Evolutionary conservation across 2,888 invertebrate genomes (phyloP).

Genomic region (Quadriops clusia): DNA sequence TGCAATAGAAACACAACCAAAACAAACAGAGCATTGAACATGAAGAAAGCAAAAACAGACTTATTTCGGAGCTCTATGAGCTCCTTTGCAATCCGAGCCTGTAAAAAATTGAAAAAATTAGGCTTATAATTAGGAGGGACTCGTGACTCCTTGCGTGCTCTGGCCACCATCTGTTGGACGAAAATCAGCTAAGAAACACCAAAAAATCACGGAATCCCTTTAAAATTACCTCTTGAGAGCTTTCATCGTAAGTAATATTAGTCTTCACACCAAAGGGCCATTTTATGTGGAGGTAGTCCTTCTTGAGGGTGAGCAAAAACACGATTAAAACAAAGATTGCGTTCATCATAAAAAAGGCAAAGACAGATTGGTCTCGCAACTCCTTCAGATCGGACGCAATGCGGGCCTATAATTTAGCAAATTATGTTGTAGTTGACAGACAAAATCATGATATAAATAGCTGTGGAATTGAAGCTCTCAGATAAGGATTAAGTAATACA

Average conservation of each 20-base stretch:
- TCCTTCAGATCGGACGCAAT: constrained; percentile 86
- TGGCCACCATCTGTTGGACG: neutral
- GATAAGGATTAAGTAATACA: neutral
- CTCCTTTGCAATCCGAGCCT: constrained; percentile 82
- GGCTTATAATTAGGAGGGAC: constrained; percentile 46
- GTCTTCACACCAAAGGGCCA: constrained; percentile 94
- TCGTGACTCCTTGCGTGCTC: constrained; percentile 33
- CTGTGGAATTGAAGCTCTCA: neutral
- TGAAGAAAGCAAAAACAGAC: constrained; percentile 95
- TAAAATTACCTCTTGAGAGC: constrained; percentile 78
- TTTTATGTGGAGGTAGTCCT: constrained; percentile 89
- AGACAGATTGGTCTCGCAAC: constrained; percentile 87
- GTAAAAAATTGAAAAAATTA: constrained; percentile 37
- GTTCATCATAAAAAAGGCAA: constrained; percentile 97
- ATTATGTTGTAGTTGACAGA: constrained; percentile 2
- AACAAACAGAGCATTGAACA: constrained; percentile 99
- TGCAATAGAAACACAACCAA: constrained; percentile 97
- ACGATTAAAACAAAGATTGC: constrained; percentile 97
- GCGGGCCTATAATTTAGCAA: constrained; percentile 60
- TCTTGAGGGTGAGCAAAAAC: constrained; percentile 95
- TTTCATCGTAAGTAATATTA: constrained; percentile 84
- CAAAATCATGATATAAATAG: neutral
- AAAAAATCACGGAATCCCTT: constrained; percentile 24
- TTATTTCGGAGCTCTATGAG: constrained; percentile 93
- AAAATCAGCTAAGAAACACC: constrained; percentile 13